Evolutionary conservation across 1,140 invertebrate genomes (phyloP), one percentile per base, ranked within the genome.

Genomic region (Nephila pilipes): DNA sequence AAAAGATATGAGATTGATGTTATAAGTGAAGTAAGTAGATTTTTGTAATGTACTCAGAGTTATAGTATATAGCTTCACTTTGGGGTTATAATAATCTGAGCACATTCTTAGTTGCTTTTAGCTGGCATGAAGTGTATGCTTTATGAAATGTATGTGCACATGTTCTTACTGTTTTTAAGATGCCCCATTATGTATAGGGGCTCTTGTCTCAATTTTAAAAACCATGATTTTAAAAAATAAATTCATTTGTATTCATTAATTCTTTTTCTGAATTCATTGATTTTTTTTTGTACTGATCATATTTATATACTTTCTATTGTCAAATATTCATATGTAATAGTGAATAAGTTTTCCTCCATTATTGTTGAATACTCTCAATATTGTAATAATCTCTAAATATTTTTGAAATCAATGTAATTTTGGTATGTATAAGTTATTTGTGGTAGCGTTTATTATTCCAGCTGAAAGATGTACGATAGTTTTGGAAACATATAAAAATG

Each of bases 41-140:
- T 29, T 75, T 29, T 32, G 29, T 32, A 29, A 32, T 75, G 65
- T 75, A 75, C 65, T 75, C 65, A 75, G 65, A 75, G 14, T 75
- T 75, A 75, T 16, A 32, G 65, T 69, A 8, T 46, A 46, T 46
- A 69, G 65, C 65, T 75, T 75, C 65, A 16, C 32, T 32, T 75
- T 75, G 80, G 36, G 54, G 80, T 83, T 83, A 83, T 46, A 54
- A 57, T 85, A 85, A 85, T 85, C 83, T 85, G 83, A 85, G 83
- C 83, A 60, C 55, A 54, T 57, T 54, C n/a, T 60, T 85, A 85
- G 29, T 85, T 83, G 38, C 54, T 85, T 85, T 85, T 85, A 85
- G 83, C 83, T 60, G 83, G 83, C 25, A 36, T 85, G 8, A 58
- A 58, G 18, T 54, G n/a, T 25, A 54, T 54, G 46, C 25, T 85